Conservation (phyloP, 1,140 invertebrate species). For the Zaprionus gabonicus region DNA sequence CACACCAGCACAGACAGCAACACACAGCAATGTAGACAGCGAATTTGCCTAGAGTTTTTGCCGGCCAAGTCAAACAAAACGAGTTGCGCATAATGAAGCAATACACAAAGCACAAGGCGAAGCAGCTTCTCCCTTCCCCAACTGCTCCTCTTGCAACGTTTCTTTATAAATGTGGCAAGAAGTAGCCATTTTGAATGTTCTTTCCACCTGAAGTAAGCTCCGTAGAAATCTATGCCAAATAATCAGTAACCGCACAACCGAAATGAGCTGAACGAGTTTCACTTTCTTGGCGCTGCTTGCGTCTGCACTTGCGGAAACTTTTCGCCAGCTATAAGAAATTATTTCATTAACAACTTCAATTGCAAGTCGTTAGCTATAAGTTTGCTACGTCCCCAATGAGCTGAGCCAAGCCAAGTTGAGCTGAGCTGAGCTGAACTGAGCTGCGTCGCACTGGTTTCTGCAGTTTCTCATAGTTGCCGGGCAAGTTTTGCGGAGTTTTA, state of each 20-base stretch:
- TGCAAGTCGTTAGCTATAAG: constrained; percentile 63
- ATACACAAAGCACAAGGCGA: constrained; percentile 58
- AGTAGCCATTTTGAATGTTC: constrained; percentile 15
- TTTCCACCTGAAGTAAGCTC: constrained; percentile 28
- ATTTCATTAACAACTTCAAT: constrained; percentile 82
- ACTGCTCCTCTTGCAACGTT: not conserved
- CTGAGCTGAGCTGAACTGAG: too few species aligned
- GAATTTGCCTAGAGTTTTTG: constrained; percentile 77
- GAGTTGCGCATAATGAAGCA: constrained; percentile 80
- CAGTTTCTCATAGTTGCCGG: constrained; percentile 19
- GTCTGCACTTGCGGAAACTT: constrained; percentile 38
- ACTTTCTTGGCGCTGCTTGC: constrained; percentile 55
- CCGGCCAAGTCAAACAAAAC: constrained; percentile 77
- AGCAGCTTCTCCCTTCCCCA: not conserved
- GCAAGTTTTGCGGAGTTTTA: constrained; percentile 56
- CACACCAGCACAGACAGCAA: not conserved
- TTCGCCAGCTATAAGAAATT: constrained; percentile 64
- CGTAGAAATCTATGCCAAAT: constrained; percentile 74
- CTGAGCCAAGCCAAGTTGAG: not conserved
- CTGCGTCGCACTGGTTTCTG: not conserved
- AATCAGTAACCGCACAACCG: constrained; percentile 39
- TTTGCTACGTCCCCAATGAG: constrained; percentile 19
- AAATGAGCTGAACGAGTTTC: constrained; percentile 72
- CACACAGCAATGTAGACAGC: constrained; percentile 7
- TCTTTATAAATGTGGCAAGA: constrained; percentile 60